Evolutionary conservation across 2,113 vertebrate genomes (phyloP).

Genomic region (Lycaon pictus): DNA sequence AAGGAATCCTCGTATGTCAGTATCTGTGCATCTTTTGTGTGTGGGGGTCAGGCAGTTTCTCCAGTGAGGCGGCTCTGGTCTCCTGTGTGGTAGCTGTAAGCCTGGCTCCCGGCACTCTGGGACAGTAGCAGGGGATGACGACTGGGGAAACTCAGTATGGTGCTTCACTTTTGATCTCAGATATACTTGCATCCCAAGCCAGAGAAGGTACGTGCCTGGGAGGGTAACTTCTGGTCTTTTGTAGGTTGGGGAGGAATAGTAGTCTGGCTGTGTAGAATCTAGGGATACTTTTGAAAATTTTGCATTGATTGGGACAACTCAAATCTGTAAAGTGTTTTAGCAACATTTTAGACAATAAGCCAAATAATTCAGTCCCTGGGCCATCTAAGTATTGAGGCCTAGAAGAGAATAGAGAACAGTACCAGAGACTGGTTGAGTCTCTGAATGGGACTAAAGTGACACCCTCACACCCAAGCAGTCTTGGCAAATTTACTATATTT

Average conservation of each 20-base stretch:
- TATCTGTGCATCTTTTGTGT: background rate
- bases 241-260: background rate
- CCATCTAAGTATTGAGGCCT: background rate
- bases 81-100: background rate
- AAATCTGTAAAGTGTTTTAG: constrained; percentile 2
- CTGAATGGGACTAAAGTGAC: background rate
- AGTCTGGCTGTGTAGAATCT: background rate
- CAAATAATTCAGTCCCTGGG: background rate
- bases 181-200: background rate
- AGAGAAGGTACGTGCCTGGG: background rate
- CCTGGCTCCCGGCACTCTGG: background rate
- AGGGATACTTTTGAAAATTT: constrained; percentile 12
- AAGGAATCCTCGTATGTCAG: background rate
- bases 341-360: constrained; percentile 22
- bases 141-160: background rate
- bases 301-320: background rate
- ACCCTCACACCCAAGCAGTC: background rate
- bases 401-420: background rate
- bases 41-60: background rate
- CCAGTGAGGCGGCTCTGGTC: background rate
- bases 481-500: background rate
- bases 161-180: background rate
- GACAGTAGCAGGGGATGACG: background rate
- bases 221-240: background rate
- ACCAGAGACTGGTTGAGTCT: background rate